A percentile compares a stretch with the other conserved stretches of the same genome.
Evolutionary conservation across 2,113 vertebrate species (phyloP).

Genomic region (Indicator maculatus): DNA sequence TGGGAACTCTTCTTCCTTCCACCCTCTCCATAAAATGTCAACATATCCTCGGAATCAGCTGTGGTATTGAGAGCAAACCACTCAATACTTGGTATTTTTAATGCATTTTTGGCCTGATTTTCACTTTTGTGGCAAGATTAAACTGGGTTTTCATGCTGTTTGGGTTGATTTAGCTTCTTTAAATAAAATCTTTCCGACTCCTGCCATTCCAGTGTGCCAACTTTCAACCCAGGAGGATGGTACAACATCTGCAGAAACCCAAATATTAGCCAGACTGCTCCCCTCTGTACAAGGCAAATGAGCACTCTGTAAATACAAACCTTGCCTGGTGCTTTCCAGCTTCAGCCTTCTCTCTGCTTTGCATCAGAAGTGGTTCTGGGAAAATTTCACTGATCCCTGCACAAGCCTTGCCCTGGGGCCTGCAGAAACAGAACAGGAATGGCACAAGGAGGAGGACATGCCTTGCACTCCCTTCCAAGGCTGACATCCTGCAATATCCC

Average conservation of each 20-base stretch:
- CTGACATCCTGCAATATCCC: too few species aligned
- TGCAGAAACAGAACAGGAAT: not conserved
- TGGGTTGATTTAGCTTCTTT: not conserved
- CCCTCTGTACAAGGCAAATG: not conserved
- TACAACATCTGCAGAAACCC: slow-evolving; percentile 31
- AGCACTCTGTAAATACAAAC: not conserved
- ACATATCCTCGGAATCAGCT: not conserved
- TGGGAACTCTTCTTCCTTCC: not conserved
- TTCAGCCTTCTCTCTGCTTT: not conserved
- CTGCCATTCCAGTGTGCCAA: not conserved
- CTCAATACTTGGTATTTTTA: not conserved
- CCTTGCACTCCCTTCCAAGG: too few species aligned
- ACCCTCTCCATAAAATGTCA: not conserved
- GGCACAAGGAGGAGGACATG: not conserved
- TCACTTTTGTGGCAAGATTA: not conserved
- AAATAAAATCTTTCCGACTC: not conserved
- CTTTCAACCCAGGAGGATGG: not conserved
- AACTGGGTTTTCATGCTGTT: not conserved
- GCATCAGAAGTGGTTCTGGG: not conserved
- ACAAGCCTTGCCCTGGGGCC: not conserved
- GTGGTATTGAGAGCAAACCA: not conserved
- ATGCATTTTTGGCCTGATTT: not conserved
- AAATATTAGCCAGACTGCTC: slow-evolving; percentile 26
- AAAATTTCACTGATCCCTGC: not conserved
- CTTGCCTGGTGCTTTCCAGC: not conserved